Evolutionary conservation across 2,888 invertebrate species (phyloP).

Genomic region (Clunio marinus): DNA sequence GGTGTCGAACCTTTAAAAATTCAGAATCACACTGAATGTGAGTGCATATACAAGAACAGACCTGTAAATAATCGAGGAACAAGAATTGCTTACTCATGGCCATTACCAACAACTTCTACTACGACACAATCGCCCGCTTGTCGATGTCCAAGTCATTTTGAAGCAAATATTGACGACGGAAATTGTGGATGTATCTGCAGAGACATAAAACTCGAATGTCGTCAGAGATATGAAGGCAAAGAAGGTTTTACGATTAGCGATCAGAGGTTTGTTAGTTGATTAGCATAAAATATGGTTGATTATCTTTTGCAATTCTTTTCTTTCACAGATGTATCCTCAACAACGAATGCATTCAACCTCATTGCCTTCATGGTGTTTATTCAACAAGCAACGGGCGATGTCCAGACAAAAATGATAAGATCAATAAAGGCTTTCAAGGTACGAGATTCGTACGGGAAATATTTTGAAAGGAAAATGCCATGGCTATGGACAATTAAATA

Average conservation of each 20-base stretch:
- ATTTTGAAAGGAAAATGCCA: too few species aligned
- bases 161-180: neutral
- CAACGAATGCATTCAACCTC: neutral
- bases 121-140: neutral
- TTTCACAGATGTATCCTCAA: neutral
- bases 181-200: neutral
- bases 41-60: slow-evolving; percentile 17
- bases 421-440: neutral
- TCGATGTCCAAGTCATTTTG: neutral
- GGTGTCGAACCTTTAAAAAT: neutral
- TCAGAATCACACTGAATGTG: slow-evolving; percentile 26
- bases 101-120: neutral
- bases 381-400: neutral
- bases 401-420: slow-evolving; percentile 8
- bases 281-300: too few species aligned
- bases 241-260: slow-evolving; percentile 11
- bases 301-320: neutral
- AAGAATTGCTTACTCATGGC: neutral
- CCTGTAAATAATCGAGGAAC: neutral
- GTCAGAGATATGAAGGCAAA: neutral
- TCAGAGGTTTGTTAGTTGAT: neutral
- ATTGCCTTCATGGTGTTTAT: neutral
- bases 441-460: too few species aligned
- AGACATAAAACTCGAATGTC: neutral
- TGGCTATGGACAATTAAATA: too few species aligned